A percentile compares a stretch with the other conserved stretches of the same genome.
Evolutionary conservation across 2,113 vertebrate genomes (phyloP).

Genomic region (Gobio gobio): DNA sequence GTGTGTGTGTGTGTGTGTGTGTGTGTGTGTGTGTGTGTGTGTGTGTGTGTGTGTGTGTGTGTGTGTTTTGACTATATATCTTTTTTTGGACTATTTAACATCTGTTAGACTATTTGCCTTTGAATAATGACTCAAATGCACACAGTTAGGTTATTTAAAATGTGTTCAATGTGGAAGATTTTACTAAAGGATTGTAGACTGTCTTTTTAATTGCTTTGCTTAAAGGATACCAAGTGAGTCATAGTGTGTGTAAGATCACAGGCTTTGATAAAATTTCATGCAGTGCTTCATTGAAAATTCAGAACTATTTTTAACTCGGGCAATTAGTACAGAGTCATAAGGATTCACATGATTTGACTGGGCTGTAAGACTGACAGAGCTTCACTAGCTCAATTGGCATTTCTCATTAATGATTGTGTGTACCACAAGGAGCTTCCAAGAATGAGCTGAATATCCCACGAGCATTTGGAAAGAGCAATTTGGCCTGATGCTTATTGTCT

Average conservation of each 20-base stretch:
- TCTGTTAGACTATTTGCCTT: neutral
- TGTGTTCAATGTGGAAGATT: neutral
- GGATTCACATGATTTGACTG: conserved; percentile 29
- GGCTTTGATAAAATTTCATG: conserved; percentile 62
- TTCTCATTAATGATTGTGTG: conserved; percentile 11
- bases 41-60: too few relatives aligned
- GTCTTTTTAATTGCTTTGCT: conserved; percentile 24
- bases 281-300: conserved; percentile 31
- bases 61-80: too few relatives aligned
- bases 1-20: too few relatives aligned
- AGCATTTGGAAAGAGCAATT: neutral
- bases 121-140: neutral
- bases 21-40: too few relatives aligned
- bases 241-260: conserved; percentile 59
- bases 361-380: neutral
- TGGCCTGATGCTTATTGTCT: neutral
- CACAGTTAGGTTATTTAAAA: neutral
- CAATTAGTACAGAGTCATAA: conserved; percentile 37
- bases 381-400: neutral
- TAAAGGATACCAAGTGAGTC: conserved; percentile 13
- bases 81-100: neutral
- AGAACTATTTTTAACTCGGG: conserved; percentile 44
- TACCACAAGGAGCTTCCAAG: neutral
- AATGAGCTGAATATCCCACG: conserved; percentile 11
- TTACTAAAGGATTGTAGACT: neutral